These are phyloP conservation scores for Umimayanthus kanabou DNA, from an alignment of 92 coral and sea anemone species.

Conservation along the genomic window DNA sequence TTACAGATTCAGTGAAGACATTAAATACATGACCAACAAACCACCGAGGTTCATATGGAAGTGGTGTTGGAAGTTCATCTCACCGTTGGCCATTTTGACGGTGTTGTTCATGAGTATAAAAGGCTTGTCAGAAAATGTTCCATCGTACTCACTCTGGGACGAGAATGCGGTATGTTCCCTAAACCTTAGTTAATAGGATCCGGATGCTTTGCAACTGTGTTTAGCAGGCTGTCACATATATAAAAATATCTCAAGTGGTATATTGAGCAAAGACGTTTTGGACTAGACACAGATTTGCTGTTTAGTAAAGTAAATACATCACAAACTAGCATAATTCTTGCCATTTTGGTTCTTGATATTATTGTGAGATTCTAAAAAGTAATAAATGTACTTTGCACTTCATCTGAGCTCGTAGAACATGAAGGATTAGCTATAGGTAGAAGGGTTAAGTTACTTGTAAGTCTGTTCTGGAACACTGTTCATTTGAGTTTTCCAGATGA, in stretches of 20 bases:
- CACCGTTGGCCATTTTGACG: constrained; percentile 88
- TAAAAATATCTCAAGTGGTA: not conserved
- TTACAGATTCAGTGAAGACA: constrained; percentile 90
- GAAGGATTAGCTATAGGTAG: not conserved
- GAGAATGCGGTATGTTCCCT: constrained; percentile 58
- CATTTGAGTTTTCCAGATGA: not conserved
- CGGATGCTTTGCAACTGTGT: no score
- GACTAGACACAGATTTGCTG: no score
- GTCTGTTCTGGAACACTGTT: not conserved
- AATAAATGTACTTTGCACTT: no score
- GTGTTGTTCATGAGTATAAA: constrained; percentile 90
- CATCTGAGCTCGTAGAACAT: not conserved
- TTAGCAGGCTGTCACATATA: not conserved
- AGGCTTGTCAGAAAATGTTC: constrained; percentile 70
- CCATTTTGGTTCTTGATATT: no score
- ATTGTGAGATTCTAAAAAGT: no score
- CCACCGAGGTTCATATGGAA: constrained; percentile 98
- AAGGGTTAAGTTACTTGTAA: not conserved
- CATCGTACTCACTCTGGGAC: constrained; percentile 79
- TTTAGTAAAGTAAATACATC: no score
- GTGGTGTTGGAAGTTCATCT: constrained; percentile 98
- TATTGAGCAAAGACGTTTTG: not conserved
- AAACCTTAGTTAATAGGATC: no score
- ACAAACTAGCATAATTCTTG: no score
- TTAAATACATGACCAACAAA: constrained; percentile 95